Conservation (phyloP, 35 echinoderm and acorn worm genomes). For the Heliocidaris erythrogramma region DNA sequence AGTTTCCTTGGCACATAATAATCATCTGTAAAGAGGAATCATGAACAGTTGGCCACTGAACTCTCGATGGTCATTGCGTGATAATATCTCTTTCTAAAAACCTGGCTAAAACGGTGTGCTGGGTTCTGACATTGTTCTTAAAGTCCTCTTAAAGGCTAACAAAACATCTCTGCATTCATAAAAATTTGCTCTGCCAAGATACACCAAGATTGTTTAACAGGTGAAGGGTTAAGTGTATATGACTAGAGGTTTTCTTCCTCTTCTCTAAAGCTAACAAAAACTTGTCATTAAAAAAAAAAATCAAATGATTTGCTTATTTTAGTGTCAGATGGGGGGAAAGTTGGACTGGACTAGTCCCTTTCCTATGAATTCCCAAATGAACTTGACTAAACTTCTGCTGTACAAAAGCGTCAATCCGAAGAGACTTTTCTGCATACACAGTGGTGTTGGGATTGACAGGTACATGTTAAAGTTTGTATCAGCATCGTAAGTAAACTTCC, state of each 20-base stretch:
- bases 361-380: not conserved
- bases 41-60: not conserved
- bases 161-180: not conserved
- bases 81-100: not conserved
- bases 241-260: not conserved
- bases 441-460: not conserved
- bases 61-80: not conserved
- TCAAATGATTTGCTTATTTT: not conserved
- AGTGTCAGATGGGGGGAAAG: not conserved
- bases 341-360: not conserved
- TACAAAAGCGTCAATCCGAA: not conserved
- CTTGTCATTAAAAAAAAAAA: not conserved
- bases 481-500: not conserved
- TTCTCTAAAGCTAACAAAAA: not conserved
- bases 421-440: not conserved
- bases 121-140: not conserved
- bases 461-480: not conserved
- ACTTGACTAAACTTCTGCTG: not conserved
- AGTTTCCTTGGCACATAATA: too few species aligned
- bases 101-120: not conserved
- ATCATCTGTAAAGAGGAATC: not conserved
- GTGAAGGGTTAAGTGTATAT: not conserved
- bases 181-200: not conserved
- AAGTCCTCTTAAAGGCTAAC: not conserved
- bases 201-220: not conserved